Evolutionary conservation across 2,888 invertebrate species (phyloP).

Genomic region (Meganola albula): DNA sequence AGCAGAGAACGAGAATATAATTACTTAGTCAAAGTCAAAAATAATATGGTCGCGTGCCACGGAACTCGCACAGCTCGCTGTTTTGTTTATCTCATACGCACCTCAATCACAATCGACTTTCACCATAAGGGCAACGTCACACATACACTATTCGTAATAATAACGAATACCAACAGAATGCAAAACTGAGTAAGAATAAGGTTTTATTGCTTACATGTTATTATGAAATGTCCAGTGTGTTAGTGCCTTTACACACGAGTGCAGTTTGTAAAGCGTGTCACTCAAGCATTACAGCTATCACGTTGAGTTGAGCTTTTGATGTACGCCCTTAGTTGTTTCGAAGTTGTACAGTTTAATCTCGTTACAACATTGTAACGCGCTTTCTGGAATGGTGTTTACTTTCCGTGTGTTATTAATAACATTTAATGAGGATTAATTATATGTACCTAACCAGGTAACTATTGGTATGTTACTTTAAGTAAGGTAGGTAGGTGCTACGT

Average conservation of each 20-base stretch:
- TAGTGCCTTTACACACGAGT: conserved; percentile 16
- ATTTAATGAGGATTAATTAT: conserved; percentile 10
- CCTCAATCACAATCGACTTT: conserved; percentile 64
- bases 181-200: conserved; percentile 14
- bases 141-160: conserved; percentile 22
- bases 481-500: conserved; percentile 15
- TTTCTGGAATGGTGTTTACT: conserved; percentile 14
- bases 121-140: conserved; percentile 61
- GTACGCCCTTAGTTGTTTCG: conserved; percentile 17
- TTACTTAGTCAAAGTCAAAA: conserved; percentile 32
- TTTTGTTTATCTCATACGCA: conserved; percentile 50
- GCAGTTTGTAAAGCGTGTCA: conserved; percentile 26
- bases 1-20: conserved; percentile 32
- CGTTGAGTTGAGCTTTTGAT: conserved; percentile 20
- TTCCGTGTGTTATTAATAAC: conserved; percentile 16
- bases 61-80: conserved; percentile 34
- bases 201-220: conserved; percentile 15
- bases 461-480: no score
- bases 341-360: conserved; percentile 21
- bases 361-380: conserved; percentile 20
- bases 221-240: conserved; percentile 5
- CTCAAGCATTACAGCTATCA: conserved; percentile 23
- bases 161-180: conserved; percentile 12
- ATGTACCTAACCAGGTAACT: no score
- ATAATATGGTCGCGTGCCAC: conserved; percentile 46